A percentile compares a stretch with the other conserved stretches of the same genome.
phyloP scores from a whole-genome alignment of 2,888 invertebrate genomes.

The Pemphredon lugubris region DNA sequence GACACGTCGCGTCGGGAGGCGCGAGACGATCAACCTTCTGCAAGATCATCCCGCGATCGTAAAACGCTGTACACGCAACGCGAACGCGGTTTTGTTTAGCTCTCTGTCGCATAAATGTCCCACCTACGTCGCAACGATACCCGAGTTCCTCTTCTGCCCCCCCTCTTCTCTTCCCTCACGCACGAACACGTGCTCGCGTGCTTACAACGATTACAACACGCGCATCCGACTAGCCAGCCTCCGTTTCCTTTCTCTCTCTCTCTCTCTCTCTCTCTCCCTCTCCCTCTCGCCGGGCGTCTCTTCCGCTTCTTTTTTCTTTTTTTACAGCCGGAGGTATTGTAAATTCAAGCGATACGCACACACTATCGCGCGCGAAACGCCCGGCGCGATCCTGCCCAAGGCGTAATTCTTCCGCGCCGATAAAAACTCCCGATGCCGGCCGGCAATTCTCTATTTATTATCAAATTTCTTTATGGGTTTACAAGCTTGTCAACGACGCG shows the following conservation, averaged over 20 bases:
- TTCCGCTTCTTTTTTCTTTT: conserved; percentile 57
- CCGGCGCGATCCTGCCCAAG: too few species aligned
- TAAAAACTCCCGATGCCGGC: conserved; percentile 50
- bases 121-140: conserved; percentile 54
- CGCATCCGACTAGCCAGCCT: conserved; percentile 28
- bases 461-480: conserved; percentile 80
- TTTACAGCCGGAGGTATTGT: conserved; percentile 74
- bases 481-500: conserved; percentile 75
- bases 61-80: conserved; percentile 69
- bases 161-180: conserved; percentile 12
- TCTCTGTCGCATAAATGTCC: conserved; percentile 55
- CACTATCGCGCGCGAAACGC: too few species aligned
- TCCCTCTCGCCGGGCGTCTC: not conserved
- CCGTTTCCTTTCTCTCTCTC: conserved; percentile 27
- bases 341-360: conserved; percentile 72
- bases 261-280: conserved; percentile 2
- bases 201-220: conserved; percentile 37
- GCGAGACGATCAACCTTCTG: conserved; percentile 30
- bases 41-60: conserved; percentile 61
- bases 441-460: conserved; percentile 75
- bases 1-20: not conserved
- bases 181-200: conserved; percentile 28
- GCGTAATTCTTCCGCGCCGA: conserved; percentile 63
- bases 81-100: conserved; percentile 71
- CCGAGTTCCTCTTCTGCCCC: conserved; percentile 39